These are phyloP conservation scores for Macropodus opercularis DNA, from an alignment of 2,797 vertebrate species.

Conservation along the genomic window DNA sequence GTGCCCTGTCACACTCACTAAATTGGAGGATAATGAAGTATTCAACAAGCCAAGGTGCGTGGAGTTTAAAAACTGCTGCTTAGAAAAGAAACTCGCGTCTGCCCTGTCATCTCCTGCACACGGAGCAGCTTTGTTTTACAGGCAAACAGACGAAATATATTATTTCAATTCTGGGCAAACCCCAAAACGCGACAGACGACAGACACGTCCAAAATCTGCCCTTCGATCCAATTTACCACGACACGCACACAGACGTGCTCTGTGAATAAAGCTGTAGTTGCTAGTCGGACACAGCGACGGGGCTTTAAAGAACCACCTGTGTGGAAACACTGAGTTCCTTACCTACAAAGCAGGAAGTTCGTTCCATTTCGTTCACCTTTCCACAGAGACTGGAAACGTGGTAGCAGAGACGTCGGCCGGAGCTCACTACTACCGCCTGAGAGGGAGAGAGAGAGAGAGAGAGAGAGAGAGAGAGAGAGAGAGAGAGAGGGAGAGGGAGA, in stretches of 20 bases:
- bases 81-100: neutral
- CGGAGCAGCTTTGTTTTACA: neutral
- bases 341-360: slow-evolving; percentile 63
- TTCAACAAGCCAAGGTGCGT: slow-evolving; percentile 5
- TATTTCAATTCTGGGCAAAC: neutral
- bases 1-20: neutral
- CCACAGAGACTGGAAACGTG: slow-evolving; percentile 51
- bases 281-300: neutral
- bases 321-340: slow-evolving; percentile 31
- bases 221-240: slow-evolving; percentile 14
- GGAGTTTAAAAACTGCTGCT: slow-evolving; percentile 1
- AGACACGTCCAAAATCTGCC: neutral
- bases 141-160: neutral
- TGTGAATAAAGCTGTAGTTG: slow-evolving; percentile 20
- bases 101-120: neutral
- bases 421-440: slow-evolving; percentile 21
- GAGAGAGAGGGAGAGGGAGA: slow-evolving; percentile 18
- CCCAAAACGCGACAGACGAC: neutral
- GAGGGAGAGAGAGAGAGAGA: slow-evolving; percentile 5
- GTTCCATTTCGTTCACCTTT: slow-evolving; percentile 68
- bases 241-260: slow-evolving; percentile 21
- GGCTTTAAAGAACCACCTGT: slow-evolving; percentile 3
- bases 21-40: slow-evolving; percentile 3
- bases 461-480: slow-evolving; percentile 4
- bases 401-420: slow-evolving; percentile 40